Conservation (phyloP, 2,113 vertebrate genomes). For the Solea senegalensis region DNA sequence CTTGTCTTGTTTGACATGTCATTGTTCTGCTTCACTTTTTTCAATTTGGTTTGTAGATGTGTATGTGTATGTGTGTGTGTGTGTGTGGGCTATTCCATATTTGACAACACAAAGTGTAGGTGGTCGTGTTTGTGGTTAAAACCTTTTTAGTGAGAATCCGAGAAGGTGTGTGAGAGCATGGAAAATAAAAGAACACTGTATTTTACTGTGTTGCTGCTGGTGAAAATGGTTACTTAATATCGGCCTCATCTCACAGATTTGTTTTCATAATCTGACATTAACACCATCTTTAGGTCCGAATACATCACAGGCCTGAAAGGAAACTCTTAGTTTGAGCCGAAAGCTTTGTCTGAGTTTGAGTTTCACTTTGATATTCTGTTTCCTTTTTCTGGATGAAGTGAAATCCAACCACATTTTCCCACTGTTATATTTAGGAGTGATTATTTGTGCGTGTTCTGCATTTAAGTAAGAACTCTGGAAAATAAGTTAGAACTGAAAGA, state of each 20-base stretch:
- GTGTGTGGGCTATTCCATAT: neutral
- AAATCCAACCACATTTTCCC: neutral
- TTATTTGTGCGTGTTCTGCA: neutral
- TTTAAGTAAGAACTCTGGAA: neutral
- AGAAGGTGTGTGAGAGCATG: neutral
- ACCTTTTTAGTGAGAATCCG: slow-evolving; percentile 20
- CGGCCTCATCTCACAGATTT: neutral
- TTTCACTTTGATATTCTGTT: slow-evolving; percentile 50
- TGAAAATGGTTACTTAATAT: neutral
- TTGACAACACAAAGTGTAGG: slow-evolving; percentile 13
- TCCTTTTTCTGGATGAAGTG: neutral
- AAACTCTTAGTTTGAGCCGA: neutral
- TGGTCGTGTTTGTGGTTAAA: slow-evolving; percentile 42
- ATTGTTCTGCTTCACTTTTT: neutral
- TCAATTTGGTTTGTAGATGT: neutral
- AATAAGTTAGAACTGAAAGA: too few species aligned
- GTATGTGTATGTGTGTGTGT: too few species aligned
- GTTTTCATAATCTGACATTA: neutral
- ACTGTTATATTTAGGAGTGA: neutral
- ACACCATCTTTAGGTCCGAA: neutral
- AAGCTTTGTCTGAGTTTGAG: neutral
- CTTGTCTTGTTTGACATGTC: neutral
- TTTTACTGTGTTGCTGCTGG: neutral
- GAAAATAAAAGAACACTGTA: slow-evolving; percentile 12
- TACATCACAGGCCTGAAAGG: neutral